Conservation (phyloP, 1,140 invertebrate genomes). For the Sinella curviseta region DNA sequence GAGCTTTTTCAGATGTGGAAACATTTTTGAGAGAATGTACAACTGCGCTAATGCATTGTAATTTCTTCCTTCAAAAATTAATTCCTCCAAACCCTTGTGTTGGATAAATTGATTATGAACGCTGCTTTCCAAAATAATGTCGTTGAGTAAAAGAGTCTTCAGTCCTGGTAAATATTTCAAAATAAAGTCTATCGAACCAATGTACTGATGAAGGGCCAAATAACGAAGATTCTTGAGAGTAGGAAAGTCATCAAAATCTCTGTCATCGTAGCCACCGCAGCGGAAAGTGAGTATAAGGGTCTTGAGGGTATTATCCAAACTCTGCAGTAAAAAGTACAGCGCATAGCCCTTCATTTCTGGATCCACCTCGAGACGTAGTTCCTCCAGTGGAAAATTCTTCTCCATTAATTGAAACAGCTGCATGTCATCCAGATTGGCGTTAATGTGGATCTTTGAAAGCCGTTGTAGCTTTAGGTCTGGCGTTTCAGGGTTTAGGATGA, state of each 20-base stretch:
- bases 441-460: constrained; percentile 27
- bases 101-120: not conserved
- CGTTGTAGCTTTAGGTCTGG: constrained; percentile 16
- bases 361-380: constrained; percentile 28
- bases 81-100: constrained; percentile 15
- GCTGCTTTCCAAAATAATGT: not conserved
- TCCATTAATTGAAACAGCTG: constrained; percentile 2
- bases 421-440: constrained; percentile 15
- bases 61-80: constrained; percentile 25
- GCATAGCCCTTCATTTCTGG: constrained; percentile 3
- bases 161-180: not conserved
- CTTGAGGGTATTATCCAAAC: constrained; percentile 23
- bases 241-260: constrained; percentile 32
- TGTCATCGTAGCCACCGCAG: constrained; percentile 16
- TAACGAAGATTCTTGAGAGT: constrained; percentile 10
- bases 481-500: constrained; percentile 16
- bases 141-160: constrained; percentile 31
- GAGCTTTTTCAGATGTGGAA: constrained; percentile 32
- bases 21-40: constrained; percentile 1
- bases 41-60: constrained; percentile 24
- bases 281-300: constrained; percentile 26
- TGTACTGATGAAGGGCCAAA: constrained; percentile 28
- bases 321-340: constrained; percentile 17
- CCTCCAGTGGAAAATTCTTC: constrained; percentile 34
- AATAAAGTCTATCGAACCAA: constrained; percentile 7